A percentile compares a stretch with the other conserved stretches of the same genome.
Conservation (phyloP, 2,888 invertebrate genomes). For the Euproctis similis region DNA sequence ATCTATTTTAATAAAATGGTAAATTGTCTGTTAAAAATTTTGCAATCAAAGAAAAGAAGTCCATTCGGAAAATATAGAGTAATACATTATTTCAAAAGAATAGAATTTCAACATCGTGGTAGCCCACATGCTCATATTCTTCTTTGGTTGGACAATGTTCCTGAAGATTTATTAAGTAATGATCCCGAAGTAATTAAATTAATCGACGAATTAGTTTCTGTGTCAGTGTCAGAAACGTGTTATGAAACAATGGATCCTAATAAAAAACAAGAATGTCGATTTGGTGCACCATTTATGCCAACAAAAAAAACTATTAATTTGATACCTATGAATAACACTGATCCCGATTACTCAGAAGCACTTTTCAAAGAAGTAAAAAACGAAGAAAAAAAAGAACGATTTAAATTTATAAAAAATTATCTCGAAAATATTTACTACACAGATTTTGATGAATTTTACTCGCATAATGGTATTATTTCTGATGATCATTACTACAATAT, state of each 20-base stretch:
- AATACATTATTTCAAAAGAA: slow-evolving; percentile 14
- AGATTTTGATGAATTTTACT: slow-evolving; percentile 27
- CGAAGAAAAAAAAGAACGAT: too few relatives aligned
- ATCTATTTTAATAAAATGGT: slow-evolving; percentile 41
- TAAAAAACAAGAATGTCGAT: slow-evolving; percentile 26
- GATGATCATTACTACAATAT: slow-evolving; percentile 28
- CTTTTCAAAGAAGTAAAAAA: slow-evolving; percentile 20
- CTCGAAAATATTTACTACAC: slow-evolving; percentile 26
- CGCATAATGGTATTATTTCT: slow-evolving; percentile 24
- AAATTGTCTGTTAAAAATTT: slow-evolving; percentile 21
- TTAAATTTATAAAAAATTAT: slow-evolving; percentile 19
- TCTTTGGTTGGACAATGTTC: slow-evolving; percentile 38
- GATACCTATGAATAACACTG: slow-evolving; percentile 28
- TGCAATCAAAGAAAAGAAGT: slow-evolving; percentile 26
- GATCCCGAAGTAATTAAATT: slow-evolving; percentile 17
- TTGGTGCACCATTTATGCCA: slow-evolving; percentile 35
- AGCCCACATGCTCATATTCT: slow-evolving; percentile 37
- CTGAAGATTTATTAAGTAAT: slow-evolving; percentile 20
- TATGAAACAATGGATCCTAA: slow-evolving; percentile 25
- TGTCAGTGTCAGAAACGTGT: slow-evolving; percentile 21
- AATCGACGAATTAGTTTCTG: slow-evolving; percentile 27
- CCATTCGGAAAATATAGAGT: slow-evolving; percentile 34
- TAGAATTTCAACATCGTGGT: slow-evolving; percentile 38
- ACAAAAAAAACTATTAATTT: slow-evolving; percentile 17
- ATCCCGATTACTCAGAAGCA: slow-evolving; percentile 13